These are phyloP conservation scores for Drosophila kambysellisi DNA, from an alignment of 2,888 invertebrate genomes.

Conservation along the genomic window DNA sequence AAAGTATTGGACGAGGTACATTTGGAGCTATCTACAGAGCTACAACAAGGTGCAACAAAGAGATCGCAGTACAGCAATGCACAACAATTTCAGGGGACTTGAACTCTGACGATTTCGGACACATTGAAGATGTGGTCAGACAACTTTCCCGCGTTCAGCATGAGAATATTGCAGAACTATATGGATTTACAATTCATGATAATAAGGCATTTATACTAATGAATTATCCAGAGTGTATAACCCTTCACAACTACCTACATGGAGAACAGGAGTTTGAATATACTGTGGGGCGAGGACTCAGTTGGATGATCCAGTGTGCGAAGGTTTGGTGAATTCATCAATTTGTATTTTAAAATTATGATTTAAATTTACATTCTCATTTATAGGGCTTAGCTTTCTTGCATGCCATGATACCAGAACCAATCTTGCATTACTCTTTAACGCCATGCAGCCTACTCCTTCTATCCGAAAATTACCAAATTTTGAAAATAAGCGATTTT, in stretches of 20 bases:
- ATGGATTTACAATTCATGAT: not conserved
- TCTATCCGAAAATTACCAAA: no score
- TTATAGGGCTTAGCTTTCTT: no score
- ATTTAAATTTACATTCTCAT: no score
- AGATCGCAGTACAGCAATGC: slow-evolving; percentile 1
- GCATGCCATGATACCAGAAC: no score
- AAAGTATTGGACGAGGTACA: not conserved
- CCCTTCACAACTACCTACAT: slow-evolving; percentile 14
- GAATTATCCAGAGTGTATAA: not conserved
- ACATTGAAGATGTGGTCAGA: not conserved
- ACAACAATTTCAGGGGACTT: not conserved
- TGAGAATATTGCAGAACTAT: slow-evolving; percentile 13
- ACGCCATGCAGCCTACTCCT: no score
- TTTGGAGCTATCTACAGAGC: slow-evolving; percentile 7
- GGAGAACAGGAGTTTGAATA: not conserved
- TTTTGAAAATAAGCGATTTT: no score
- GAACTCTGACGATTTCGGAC: not conserved
- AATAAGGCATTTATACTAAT: not conserved
- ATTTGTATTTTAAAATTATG: no score
- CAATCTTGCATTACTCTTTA: no score
- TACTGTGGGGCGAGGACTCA: no score
- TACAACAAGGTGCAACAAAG: not conserved
- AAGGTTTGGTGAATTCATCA: no score
- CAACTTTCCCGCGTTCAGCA: not conserved
- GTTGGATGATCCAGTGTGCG: no score